Base-by-base conservation (phyloP, 1,140 invertebrate genomes). In the Carcinoscorpius rotundicauda region DNA sequence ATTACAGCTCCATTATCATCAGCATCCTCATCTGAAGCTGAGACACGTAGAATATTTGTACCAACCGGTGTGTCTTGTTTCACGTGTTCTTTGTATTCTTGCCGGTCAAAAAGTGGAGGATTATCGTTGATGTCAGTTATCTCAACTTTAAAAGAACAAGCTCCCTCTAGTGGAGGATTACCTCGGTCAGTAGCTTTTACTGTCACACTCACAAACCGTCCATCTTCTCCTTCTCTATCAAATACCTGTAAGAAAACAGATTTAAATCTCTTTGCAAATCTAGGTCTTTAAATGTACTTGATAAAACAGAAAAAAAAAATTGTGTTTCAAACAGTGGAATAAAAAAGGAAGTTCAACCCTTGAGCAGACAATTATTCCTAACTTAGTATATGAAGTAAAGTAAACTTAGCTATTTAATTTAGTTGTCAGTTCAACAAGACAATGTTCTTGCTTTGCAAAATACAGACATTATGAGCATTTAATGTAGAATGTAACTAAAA, bases 31-130 rank as follows among this genome's bases (percentile, higher is more conserved):
- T 96, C 93, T 53, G 90, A 93, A 67, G 93, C 93, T 4, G 91
- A 95, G 4, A 96, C 92, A 29, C 66, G 83, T 60, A 96, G 79
- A 70, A 96, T 95, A 76, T 95, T 95, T 51, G 91, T 94, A 56
- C 92, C 92, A 70, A 93, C 92, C 77, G 90, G 93, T 49, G 92
- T 93, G 75, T 96, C 93, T 82, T 96, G 93, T 78, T 95, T 95
- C 8, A 96, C 91, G 78, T 95, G 94, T 77, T 96, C 93, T 67
- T 93, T 87, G 78, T 95, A 96, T 91, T 93, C 91, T 84, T 95
- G 91, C 81, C 93, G 82, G 79, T 95, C 92, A 78, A 96, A 96
- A 49, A 96, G 78, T 3, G 92, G 93, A 10, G 91, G 91, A 78
- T 94, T 95, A 63, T 81, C 93, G 73, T 97, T 96, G 3, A 93